These are phyloP conservation scores for Amphilophus citrinellus DNA, from an alignment of 2,113 vertebrate species.

Conservation along the genomic window DNA sequence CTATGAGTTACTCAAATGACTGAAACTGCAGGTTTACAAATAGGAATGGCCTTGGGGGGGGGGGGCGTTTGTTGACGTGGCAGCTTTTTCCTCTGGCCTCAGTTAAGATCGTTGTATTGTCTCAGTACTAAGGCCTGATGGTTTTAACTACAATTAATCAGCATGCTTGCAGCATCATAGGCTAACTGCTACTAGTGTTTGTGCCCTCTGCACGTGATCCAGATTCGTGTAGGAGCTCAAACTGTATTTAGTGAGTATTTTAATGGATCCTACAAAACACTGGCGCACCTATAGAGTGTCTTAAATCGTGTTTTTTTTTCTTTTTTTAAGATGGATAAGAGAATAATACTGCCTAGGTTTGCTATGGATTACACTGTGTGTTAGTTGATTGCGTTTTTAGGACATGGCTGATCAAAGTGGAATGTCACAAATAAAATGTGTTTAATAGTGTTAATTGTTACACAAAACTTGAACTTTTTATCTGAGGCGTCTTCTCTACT, in stretches of 20 bases:
- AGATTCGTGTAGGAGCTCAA: conserved; percentile 16
- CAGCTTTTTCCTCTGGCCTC: conserved; percentile 48
- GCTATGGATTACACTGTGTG: conserved; percentile 52
- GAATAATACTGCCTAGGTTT: conserved; percentile 36
- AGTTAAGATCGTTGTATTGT: conserved; percentile 42
- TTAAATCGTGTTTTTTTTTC: conserved; percentile 25
- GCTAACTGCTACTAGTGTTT: conserved; percentile 22
- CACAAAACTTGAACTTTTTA: conserved; percentile 56
- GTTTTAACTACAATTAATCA: conserved; percentile 43
- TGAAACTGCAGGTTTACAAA: conserved; percentile 45
- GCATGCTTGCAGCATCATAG: conserved; percentile 26
- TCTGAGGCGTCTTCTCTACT: conserved; percentile 4
- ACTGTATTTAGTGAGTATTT: conserved; percentile 42
- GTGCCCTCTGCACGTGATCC: conserved; percentile 11
- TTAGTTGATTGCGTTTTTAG: conserved; percentile 46
- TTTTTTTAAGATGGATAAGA: conserved; percentile 16
- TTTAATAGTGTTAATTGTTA: conserved; percentile 52
- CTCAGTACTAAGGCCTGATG: conserved; percentile 36
- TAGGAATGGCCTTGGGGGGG: conserved; percentile 8
- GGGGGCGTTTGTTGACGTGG: conserved; percentile 46
- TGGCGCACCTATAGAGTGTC: conserved; percentile 35
- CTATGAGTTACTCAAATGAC: conserved; percentile 19
- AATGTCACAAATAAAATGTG: conserved; percentile 54
- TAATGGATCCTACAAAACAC: conserved; percentile 4
- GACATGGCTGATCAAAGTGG: conserved; percentile 60